Base-by-base conservation (phyloP, 2,888 invertebrate species). In the Adelognathus sp. region DNA sequence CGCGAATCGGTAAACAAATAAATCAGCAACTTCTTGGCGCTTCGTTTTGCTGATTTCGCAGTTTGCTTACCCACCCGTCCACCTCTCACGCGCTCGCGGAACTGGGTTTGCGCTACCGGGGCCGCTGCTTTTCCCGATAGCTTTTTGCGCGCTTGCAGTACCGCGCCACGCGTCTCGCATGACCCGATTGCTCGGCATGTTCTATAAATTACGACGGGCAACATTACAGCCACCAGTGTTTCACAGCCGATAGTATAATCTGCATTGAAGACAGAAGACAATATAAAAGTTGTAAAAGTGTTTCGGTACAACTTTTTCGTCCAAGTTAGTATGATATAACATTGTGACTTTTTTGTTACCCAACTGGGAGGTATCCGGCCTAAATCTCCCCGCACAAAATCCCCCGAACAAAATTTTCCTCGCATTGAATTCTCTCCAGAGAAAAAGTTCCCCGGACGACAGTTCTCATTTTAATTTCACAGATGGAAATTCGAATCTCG, bases 1-100 rank as follows among this genome's bases (percentile, higher is more conserved):
- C 61, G 72, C 60, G 50, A 72, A 78, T 76, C 72, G 82, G 87
- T 87, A 87, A 87, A 87, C 87, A 87, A 85, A 87, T 87, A 87
- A 87, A 87, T 87, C 87, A 87, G 82, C 46, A 44, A 84, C 80
- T 81, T 81, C 78, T 80, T 77, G 64, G 76, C 79, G 66, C 75
- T 66, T 63, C 79, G 76, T 79, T 80, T 73, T 78, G 85, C 85
- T 87, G 87, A 87, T 87, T 78, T 82, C 41, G 86, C 83, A 82
- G 83, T 85, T 85, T 80, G 67, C 66, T 58, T 29, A n/a, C 54
- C 18, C 11, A 11, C 24, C 21, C 21, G 11, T n/a, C 21, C 50
- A n/a, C 11, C 11, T 4, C 24, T 11, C 50, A 4, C 44, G 54
- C 50, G 36, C 67, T 66, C 21, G 61, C 58, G 39, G 52, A 27